phyloP scores from a whole-genome alignment of 1,140 invertebrate genomes.

The Carcinoscorpius rotundicauda region DNA sequence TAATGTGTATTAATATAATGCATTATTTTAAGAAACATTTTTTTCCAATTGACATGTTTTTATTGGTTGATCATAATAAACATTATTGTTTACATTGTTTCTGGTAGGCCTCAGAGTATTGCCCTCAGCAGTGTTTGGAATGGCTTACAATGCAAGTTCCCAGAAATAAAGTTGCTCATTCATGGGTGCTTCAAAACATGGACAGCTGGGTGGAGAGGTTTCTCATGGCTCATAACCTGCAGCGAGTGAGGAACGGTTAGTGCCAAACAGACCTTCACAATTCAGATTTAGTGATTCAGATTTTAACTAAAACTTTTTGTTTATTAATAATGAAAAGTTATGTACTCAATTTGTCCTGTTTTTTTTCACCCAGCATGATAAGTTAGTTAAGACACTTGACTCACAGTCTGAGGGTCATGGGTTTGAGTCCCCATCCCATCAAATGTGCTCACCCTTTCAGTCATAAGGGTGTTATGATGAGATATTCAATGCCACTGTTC shows the following conservation, averaged over 20 bases:
- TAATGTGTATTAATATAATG: too few relatives aligned
- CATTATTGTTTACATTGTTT: neutral
- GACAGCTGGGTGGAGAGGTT: slow-evolving; percentile 83
- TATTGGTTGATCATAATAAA: too few relatives aligned
- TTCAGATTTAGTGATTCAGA: neutral
- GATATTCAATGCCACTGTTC: too few relatives aligned
- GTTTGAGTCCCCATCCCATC: too few relatives aligned
- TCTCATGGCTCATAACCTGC: slow-evolving; percentile 69
- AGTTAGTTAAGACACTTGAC: too few relatives aligned
- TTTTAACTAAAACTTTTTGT: slow-evolving; percentile 3
- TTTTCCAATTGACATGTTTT: too few relatives aligned
- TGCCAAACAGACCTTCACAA: neutral
- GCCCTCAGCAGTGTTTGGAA: slow-evolving; percentile 77
- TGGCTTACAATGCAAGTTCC: slow-evolving; percentile 72
- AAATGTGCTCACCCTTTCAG: too few relatives aligned
- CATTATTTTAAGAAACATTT: too few relatives aligned
- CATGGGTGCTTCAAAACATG: slow-evolving; percentile 72
- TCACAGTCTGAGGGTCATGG: too few relatives aligned
- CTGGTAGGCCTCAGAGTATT: slow-evolving; percentile 55
- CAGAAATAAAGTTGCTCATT: slow-evolving; percentile 73
- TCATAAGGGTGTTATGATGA: too few relatives aligned
- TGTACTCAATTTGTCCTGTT: too few relatives aligned
- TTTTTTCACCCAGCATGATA: too few relatives aligned
- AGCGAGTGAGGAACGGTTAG: slow-evolving; percentile 62
- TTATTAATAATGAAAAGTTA: neutral